Evolutionary conservation across 30 jellyfish, hydroid and myxozoan species (phyloP).

Genomic region (Hydra vulgaris): DNA sequence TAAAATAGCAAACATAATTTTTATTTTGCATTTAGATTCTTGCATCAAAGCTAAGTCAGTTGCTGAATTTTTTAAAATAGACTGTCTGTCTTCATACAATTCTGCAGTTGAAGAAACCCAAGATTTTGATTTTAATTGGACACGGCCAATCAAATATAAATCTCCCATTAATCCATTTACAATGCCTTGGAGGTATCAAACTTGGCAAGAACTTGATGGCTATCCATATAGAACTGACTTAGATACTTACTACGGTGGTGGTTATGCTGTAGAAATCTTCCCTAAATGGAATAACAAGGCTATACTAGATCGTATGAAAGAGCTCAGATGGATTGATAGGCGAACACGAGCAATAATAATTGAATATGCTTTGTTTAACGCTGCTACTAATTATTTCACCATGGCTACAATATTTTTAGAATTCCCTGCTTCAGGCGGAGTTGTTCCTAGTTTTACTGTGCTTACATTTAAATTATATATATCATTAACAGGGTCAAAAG

Average conservation of each 20-base stretch:
- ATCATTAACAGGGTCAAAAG: conserved; percentile 64
- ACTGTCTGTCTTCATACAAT: conserved; percentile 59
- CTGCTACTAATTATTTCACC: conserved; percentile 71
- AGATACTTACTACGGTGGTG: conserved; percentile 85
- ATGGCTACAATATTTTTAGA: conserved; percentile 71
- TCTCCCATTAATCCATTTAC: conserved; percentile 41
- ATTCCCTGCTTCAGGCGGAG: conserved; percentile 96
- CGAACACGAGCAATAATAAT: conserved; percentile 77
- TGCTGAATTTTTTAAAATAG: conserved; percentile 38
- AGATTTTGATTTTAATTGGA: conserved; percentile 55
- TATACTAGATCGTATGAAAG: conserved; percentile 32
- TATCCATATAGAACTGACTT: conserved; percentile 76
- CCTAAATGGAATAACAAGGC: conserved; percentile 68
- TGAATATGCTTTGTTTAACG: conserved; percentile 80
- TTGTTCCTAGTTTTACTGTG: conserved; percentile 56
- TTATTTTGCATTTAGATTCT: conserved; percentile 68
- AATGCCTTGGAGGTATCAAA: conserved; percentile 84
- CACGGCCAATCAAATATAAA: conserved; percentile 12
- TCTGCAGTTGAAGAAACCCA: conserved; percentile 33
- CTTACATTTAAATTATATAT: conserved; percentile 77
- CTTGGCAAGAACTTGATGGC: conserved; percentile 85
- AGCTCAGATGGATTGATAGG: conserved; percentile 72
- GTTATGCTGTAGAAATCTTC: conserved; percentile 82
- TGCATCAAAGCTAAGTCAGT: conserved; percentile 48
- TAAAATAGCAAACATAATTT: too few relatives aligned